Evolutionary conservation across 2,797 vertebrate genomes (phyloP), one percentile per base, ranked within the genome.

Genomic region (Anguilla pacifica): DNA sequence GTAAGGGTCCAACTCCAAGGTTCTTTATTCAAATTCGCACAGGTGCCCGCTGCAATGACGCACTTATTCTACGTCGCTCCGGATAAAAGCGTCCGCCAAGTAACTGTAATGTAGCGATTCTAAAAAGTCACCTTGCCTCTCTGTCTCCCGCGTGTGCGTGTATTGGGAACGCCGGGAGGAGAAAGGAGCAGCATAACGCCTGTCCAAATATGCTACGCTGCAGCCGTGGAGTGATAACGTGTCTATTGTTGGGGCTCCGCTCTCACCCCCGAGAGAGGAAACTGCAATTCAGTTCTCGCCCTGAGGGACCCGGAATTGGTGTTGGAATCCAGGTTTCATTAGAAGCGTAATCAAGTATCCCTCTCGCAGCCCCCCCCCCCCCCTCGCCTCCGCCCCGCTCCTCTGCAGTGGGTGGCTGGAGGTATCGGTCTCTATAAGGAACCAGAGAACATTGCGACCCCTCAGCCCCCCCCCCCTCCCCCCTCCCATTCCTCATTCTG

Each of bases 291-390:
- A 87, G 64, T 70, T 39, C 39, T 84, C 49, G 72, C 70, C 81
- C 61, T 57, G 19, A 0, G 86, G 82, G 64, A 87, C 70, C 22
- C 19, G 49, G 82, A 72, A 10, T 19, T 19, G 61, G 28, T 28
- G 51, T 84, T 61, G 83, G 61, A 57, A 70, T 87, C 84, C 31
- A 22, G 81, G 81, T 64, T 74, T 72, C 51, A 82, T 84, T 64
- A 87, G n/a, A 43, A 64, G 46, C 2, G 11, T 87, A 72, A 87
- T 84, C 61, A 51, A 43, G 49, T 74, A 49, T 43, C 81, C 57
- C 70, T 84, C 51, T 17, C 43, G 28, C 55, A 55, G 46, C 39
- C 28, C 67, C 31, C 35, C 35, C 35, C 35, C 35, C 35, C 49
- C 9, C 49, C 49, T 0, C 49, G 49, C 19, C 49, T 35, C 35